Evolutionary conservation across 2,113 vertebrate species (phyloP).

Genomic region (Otocyon megalotis): DNA sequence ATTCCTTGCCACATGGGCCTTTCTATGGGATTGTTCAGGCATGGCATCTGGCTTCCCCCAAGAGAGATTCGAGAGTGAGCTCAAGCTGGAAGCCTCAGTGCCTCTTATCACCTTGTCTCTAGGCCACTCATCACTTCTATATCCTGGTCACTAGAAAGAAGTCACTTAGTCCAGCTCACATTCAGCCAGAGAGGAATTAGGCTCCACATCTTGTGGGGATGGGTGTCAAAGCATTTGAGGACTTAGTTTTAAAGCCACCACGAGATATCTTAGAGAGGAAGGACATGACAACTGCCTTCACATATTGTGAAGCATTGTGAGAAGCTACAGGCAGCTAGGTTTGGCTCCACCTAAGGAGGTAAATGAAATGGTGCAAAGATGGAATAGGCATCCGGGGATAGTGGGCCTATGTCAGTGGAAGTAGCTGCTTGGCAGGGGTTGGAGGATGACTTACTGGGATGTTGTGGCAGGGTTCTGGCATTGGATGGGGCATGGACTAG

Average conservation of each 20-base stretch:
- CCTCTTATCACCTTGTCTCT: slow-evolving; percentile 27
- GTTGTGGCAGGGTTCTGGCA: neutral
- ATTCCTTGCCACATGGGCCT: neutral
- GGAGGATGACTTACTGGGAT: neutral
- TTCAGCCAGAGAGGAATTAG: slow-evolving; percentile 37
- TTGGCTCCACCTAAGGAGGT: slow-evolving; percentile 29
- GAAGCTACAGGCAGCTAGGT: slow-evolving; percentile 38
- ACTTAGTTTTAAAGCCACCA: slow-evolving; percentile 70
- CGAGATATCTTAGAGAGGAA: slow-evolving; percentile 58
- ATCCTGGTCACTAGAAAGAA: slow-evolving; percentile 32
- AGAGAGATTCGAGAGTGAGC: neutral
- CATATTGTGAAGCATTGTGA: slow-evolving; percentile 67
- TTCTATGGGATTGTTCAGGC: neutral
- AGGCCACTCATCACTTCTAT: slow-evolving; percentile 12
- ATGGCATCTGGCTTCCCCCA: neutral
- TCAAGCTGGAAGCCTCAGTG: neutral
- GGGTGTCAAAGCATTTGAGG: slow-evolving; percentile 43
- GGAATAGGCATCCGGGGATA: neutral
- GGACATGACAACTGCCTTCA: slow-evolving; percentile 68
- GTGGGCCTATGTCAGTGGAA: neutral
- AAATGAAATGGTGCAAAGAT: neutral
- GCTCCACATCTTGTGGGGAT: neutral
- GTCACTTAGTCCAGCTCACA: slow-evolving; percentile 53
- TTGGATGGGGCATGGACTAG: neutral
- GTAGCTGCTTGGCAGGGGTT: neutral